Percentiles rank a stretch among this genome's conserved stretches.
phyloP scores from a whole-genome alignment of 1,140 invertebrate genomes.

The Heliconius melpomene region DNA sequence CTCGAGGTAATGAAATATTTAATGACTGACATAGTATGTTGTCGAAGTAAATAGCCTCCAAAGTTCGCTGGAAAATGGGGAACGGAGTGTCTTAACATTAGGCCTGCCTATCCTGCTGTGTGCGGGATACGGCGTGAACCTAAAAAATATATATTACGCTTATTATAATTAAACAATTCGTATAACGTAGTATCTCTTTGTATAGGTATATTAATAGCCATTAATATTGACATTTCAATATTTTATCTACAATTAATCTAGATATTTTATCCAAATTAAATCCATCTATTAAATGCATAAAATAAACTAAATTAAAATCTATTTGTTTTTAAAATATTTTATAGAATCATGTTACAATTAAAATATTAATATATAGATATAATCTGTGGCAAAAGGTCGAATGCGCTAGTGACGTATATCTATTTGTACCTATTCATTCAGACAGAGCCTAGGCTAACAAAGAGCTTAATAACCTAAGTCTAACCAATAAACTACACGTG shows the following conservation, averaged over 20 bases:
- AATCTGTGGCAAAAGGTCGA: constrained; percentile 18
- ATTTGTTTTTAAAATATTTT: not conserved
- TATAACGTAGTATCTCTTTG: not conserved
- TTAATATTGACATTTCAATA: constrained; percentile 42
- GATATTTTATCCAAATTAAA: not conserved
- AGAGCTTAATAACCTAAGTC: constrained; percentile 28
- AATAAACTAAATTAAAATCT: not conserved
- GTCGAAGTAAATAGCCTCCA: too few relatives aligned
- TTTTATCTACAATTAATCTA: constrained; percentile 27
- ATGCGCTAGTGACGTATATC: constrained; percentile 19
- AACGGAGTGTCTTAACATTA: too few relatives aligned
- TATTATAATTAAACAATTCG: constrained; percentile 18
- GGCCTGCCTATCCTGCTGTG: too few relatives aligned
- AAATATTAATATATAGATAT: not conserved
- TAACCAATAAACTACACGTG: constrained; percentile 24
- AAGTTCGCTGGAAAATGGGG: too few relatives aligned
- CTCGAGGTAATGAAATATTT: too few relatives aligned
- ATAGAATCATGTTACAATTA: not conserved
- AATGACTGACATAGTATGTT: too few relatives aligned
- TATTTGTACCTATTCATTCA: constrained; percentile 18
- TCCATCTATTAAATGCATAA: not conserved
- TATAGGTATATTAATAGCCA: constrained; percentile 10
- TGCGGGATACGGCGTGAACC: too few relatives aligned
- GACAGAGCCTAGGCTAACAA: constrained; percentile 35
- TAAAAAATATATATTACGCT: too few relatives aligned